Percentiles rank a stretch among this genome's conserved stretches.
phyloP scores from a whole-genome alignment of 2,888 invertebrate genomes.

The Lepidonotus clava region DNA sequence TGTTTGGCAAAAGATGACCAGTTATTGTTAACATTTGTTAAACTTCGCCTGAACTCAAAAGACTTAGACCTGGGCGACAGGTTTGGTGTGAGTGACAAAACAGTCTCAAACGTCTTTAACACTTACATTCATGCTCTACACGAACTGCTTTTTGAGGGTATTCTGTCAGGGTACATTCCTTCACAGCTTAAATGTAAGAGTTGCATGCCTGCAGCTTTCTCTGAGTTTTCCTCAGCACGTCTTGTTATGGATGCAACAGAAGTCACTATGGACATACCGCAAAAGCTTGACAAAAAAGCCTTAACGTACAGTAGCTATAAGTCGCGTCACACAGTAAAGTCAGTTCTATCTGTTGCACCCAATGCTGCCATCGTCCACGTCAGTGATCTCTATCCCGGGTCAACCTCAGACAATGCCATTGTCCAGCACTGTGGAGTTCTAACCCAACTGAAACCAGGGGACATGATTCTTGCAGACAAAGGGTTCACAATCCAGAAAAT shows the following conservation, averaged over 20 bases:
- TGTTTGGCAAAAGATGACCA: background rate
- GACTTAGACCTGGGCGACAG: constrained; percentile 48
- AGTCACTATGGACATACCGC: constrained; percentile 49
- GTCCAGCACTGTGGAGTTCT: constrained; percentile 36
- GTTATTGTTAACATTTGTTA: constrained; percentile 51
- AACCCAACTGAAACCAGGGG: constrained; percentile 24
- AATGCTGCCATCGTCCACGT: constrained; percentile 48
- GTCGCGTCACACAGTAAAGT: constrained; percentile 51
- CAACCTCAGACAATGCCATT: constrained; percentile 49
- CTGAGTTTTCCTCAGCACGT: constrained; percentile 21
- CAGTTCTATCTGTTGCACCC: constrained; percentile 53
- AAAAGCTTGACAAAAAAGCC: background rate
- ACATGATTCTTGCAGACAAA: constrained; percentile 52
- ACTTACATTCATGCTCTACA: constrained; percentile 41
- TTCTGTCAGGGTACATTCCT: background rate
- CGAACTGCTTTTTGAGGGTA: constrained; percentile 23
- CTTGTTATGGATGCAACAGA: constrained; percentile 57
- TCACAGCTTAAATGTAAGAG: constrained; percentile 52
- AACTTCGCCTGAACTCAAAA: background rate
- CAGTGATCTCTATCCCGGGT: constrained; percentile 51
- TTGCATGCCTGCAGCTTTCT: constrained; percentile 36
- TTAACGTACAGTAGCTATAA: constrained; percentile 50
- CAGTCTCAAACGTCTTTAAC: constrained; percentile 5
- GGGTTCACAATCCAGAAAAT: constrained; percentile 51
- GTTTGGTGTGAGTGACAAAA: background rate